phyloP scores from a whole-genome alignment of 1,140 invertebrate genomes.

The Sarcophaga bullata region DNA sequence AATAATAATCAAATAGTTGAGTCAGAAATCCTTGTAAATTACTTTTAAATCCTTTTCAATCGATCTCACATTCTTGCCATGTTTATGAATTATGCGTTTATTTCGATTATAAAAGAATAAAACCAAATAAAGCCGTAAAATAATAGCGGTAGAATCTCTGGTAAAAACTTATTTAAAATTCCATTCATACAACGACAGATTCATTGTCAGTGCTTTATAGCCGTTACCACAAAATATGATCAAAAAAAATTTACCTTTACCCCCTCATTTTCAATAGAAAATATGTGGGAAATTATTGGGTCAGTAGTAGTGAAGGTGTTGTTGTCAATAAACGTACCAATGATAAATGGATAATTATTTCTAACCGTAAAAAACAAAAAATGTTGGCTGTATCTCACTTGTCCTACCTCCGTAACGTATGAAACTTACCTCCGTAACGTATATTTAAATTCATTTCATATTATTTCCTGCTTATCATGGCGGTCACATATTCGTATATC shows the following conservation, averaged over 20 bases:
- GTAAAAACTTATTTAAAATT: slow-evolving; percentile 17
- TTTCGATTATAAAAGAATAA: too few species aligned
- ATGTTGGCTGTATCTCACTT: too few species aligned
- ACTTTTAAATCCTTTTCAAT: too few species aligned
- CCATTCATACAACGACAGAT: not conserved
- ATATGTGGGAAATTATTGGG: not conserved
- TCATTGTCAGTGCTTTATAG: not conserved
- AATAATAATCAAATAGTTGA: too few species aligned
- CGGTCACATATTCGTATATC: not conserved
- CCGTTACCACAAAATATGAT: too few species aligned
- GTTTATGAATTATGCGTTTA: not conserved
- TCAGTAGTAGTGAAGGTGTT: not conserved
- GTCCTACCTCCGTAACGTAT: not conserved
- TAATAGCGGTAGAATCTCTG: not conserved
- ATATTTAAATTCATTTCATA: slow-evolving; percentile 8
- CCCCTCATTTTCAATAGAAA: too few species aligned
- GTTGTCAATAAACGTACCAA: not conserved
- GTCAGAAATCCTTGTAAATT: too few species aligned
- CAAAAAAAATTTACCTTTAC: not conserved
- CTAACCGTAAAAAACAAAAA: not conserved
- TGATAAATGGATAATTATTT: slow-evolving; percentile 2
- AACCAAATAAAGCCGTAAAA: not conserved
- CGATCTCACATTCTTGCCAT: too few species aligned
- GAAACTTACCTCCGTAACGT: too few species aligned
- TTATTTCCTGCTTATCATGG: slow-evolving; percentile 5